These are phyloP conservation scores for Callaeas wilsoni DNA, from an alignment of 2,113 vertebrate species.

Conservation along the genomic window DNA sequence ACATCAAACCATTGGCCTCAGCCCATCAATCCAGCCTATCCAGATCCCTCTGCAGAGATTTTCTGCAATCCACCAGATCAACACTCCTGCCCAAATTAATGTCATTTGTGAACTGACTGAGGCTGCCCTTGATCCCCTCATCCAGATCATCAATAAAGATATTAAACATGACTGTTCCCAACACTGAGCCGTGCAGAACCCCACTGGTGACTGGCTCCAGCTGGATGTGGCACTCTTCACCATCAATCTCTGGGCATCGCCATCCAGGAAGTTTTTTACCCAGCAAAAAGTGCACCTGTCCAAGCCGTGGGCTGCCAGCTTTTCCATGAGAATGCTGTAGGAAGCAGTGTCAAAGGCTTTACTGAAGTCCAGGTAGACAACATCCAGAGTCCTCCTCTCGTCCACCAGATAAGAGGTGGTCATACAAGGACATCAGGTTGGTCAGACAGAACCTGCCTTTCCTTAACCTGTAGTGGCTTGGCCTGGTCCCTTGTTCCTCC, in stretches of 20 bases:
- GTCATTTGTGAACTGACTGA: rapidly evolving
- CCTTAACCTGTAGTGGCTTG: background rate
- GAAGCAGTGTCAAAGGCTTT: background rate
- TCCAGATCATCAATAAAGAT: background rate
- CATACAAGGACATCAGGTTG: background rate
- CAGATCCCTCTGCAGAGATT: background rate
- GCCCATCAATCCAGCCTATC: rapidly evolving
- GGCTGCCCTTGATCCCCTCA: background rate
- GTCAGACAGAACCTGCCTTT: background rate
- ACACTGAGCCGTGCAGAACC: background rate
- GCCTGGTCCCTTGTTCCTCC: background rate
- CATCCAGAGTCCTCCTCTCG: background rate
- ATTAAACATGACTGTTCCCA: background rate
- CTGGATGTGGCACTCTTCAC: no score
- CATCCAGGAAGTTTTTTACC: background rate
- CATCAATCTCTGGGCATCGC: background rate
- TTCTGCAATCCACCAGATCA: background rate
- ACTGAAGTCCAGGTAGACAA: background rate
- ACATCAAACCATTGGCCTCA: background rate
- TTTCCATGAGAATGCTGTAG: background rate
- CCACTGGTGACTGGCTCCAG: no score
- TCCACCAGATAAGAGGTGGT: background rate
- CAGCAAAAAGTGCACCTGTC: background rate
- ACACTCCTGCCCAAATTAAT: rapidly evolving
- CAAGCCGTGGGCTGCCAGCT: background rate